phyloP scores from a whole-genome alignment of 37 sponge, comb jelly and placozoan genomes.

The Diacarnus erythraeanus region DNA sequence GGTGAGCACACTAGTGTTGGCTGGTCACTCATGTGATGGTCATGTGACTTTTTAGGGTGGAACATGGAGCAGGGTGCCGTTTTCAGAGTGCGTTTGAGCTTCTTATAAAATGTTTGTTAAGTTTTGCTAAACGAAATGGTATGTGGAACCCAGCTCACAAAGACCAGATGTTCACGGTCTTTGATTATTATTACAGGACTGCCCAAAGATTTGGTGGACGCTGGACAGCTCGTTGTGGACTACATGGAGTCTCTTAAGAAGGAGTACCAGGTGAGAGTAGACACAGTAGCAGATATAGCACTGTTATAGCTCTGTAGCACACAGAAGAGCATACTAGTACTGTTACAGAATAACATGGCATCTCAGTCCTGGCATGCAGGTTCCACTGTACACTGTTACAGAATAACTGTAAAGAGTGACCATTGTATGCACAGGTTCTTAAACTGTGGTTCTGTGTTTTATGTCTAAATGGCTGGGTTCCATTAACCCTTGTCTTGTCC shows the following conservation, averaged over 20 bases:
- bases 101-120: constrained; percentile 17
- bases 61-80: constrained; percentile 25
- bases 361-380: too few species aligned
- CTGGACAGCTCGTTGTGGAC: constrained; percentile 26
- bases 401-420: too few species aligned
- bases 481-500: too few species aligned
- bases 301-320: too few species aligned
- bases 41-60: constrained; percentile 5
- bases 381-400: too few species aligned
- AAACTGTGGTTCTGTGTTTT: too few species aligned
- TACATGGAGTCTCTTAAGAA: constrained; percentile 62
- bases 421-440: too few species aligned
- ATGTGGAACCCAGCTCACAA: background rate
- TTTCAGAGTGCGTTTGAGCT: constrained; percentile 30
- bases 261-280: constrained; percentile 53
- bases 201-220: constrained; percentile 2
- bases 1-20: background rate
- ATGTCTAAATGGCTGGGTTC: too few species aligned
- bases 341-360: too few species aligned
- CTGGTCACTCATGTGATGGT: background rate
- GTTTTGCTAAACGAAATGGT: constrained; percentile 30
- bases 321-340: background rate
- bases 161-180: background rate
- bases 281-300: background rate
- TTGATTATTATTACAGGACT: background rate